These are phyloP conservation scores for Squalus acanthias DNA, from an alignment of 2,797 vertebrate genomes.

Conservation along the genomic window DNA sequence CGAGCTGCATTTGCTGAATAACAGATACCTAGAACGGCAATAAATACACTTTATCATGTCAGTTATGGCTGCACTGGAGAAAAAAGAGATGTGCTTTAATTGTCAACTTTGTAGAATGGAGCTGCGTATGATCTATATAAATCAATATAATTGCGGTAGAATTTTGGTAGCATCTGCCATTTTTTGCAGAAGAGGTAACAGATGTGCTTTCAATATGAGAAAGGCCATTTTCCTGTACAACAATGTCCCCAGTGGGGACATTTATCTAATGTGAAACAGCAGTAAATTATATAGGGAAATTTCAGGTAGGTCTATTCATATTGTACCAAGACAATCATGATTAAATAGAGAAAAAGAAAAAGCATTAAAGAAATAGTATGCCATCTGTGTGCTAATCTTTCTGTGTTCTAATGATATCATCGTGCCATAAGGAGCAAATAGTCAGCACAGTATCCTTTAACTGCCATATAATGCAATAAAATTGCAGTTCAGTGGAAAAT, in stretches of 20 bases:
- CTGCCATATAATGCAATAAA: constrained; percentile 2
- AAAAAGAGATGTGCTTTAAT: background rate
- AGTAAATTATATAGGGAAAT: constrained; percentile 15
- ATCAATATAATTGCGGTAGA: constrained; percentile 20
- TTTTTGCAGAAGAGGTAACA: constrained; percentile 12
- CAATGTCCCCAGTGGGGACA: background rate
- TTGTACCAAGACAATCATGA: background rate
- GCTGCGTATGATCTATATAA: background rate
- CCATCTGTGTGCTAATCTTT: background rate
- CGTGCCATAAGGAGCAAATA: background rate
- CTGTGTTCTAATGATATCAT: background rate
- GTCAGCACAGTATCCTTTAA: background rate
- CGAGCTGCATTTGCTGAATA: background rate
- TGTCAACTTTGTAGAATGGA: background rate
- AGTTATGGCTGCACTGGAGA: background rate
- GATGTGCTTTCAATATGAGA: constrained; percentile 29
- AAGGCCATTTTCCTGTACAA: background rate
- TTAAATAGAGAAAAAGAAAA: constrained; percentile 22
- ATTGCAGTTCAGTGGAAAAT: background rate
- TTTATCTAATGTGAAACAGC: background rate
- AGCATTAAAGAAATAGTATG: background rate
- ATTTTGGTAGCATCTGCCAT: constrained; percentile 31
- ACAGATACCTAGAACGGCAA: background rate
- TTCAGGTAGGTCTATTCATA: constrained; percentile 21
- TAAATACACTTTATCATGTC: constrained; percentile 10